Evolutionary conservation across 1,140 invertebrate genomes (phyloP), one percentile per base, ranked within the genome.

Genomic region (Papilio glaucus): DNA sequence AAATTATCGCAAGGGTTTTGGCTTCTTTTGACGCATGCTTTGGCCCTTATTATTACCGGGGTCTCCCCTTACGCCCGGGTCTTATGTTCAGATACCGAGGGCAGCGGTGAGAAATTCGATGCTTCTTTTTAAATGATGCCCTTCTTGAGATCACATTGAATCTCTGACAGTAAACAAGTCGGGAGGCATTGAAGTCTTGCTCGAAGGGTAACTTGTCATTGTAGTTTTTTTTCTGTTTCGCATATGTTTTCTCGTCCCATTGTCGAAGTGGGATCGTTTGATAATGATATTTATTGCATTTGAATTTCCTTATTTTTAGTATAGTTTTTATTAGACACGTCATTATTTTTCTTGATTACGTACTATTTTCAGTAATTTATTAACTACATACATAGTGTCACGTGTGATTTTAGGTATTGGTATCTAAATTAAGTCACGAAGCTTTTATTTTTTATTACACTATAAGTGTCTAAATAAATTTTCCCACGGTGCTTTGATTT

Each of bases 141-240:
- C 83, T 88, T 89, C 84, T 89, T 84, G 78, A 89, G 88, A 90
- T 92, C 84, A 85, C 73, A 82, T 86, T 90, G 72, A 80, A 77
- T 88, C 84, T 87, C 84, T 87, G 82, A 86, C 74, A 87, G 78
- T 85, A 89, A 91, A 91, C 89, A 86, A 85, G 89, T 92, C 84
- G 71, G 70, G 69, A 6, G 2, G 70, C 77, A 80, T 81, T 82
- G 72, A 81, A 79, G 67, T 77, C 74, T 76, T 45, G 74, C 79
- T 80, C 80, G 69, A 86, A 79, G 86, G 85, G 82, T 77, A 81
- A 78, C 81, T 79, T 81, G 81, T 78, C 57, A 74, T 77, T 79
- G 69, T 76, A 26, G 67, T 72, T 45, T 61, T 70, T 49, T 60
- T 72, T 72, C 72, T 78, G 73, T 18, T 41, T 39, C 63, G 24